Evolutionary conservation across 2,113 vertebrate species (phyloP).

Genomic region (Anoplopoma fimbria): DNA sequence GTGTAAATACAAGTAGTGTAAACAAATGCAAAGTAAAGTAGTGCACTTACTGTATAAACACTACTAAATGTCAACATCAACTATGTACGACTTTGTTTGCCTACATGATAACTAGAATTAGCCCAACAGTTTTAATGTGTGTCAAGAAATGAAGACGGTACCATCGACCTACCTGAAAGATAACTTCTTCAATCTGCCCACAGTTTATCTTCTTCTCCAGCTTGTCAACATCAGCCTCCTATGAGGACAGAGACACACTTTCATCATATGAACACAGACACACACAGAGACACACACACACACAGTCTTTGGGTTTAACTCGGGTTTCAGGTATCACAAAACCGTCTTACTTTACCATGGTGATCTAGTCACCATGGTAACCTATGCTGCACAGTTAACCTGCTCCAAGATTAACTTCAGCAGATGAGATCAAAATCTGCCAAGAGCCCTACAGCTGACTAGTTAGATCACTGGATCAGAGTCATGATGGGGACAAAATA

Average conservation of each 20-base stretch:
- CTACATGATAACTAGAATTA: not conserved
- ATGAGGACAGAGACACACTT: not conserved
- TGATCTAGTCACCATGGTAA: too few relatives aligned
- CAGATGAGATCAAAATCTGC: too few relatives aligned
- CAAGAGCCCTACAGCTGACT: too few relatives aligned
- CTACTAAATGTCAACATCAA: not conserved
- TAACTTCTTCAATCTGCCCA: constrained; percentile 95
- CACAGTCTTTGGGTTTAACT: not conserved
- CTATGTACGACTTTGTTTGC: not conserved
- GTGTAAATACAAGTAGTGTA: not conserved
- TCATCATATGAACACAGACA: not conserved
- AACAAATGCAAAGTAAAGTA: not conserved
- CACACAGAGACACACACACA: not conserved
- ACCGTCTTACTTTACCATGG: too few relatives aligned
- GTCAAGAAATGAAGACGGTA: not conserved
- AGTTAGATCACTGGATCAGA: not conserved
- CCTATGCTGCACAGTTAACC: too few relatives aligned
- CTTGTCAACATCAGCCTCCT: constrained; percentile 90
- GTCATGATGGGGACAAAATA: too few relatives aligned
- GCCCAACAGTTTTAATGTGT: not conserved
- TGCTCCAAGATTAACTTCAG: too few relatives aligned
- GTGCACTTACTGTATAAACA: not conserved
- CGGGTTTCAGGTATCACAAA: too few relatives aligned
- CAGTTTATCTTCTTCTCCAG: constrained; percentile 90
- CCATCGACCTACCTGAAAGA: constrained; percentile 85